Percentiles rank a stretch among this genome's conserved stretches.
Evolutionary conservation across 2,888 invertebrate genomes (phyloP).

Genomic region (Argyresthia albistria): DNA sequence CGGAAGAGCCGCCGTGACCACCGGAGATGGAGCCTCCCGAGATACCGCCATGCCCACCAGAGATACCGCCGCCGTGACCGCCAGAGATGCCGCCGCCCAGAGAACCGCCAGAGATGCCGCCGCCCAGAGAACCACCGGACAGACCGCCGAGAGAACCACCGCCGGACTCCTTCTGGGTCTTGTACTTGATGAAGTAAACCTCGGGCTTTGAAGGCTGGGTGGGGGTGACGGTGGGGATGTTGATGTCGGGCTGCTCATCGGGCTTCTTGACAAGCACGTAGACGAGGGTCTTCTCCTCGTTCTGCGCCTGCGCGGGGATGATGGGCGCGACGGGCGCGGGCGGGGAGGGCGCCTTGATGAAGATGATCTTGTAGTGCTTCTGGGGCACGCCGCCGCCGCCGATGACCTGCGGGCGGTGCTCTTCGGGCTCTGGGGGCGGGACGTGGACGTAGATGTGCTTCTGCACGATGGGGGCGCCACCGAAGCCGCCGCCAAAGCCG

Average conservation of each 20-base stretch:
- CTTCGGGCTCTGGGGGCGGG: slow-evolving; percentile 85
- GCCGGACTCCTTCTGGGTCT: slow-evolving; percentile 76
- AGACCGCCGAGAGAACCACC: slow-evolving; percentile 26
- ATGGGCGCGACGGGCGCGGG: slow-evolving; percentile 83
- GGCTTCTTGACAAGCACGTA: slow-evolving; percentile 88
- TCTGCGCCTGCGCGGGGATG: slow-evolving; percentile 80
- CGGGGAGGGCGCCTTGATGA: slow-evolving; percentile 87
- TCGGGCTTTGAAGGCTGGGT: slow-evolving; percentile 86
- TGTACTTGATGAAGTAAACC: slow-evolving; percentile 89
- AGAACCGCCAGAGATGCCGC: slow-evolving; percentile 18
- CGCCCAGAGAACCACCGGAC: slow-evolving; percentile 22
- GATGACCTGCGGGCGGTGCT: slow-evolving; percentile 77
- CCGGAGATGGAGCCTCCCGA: slow-evolving; percentile 11
- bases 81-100: slow-evolving; percentile 25
- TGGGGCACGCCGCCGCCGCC: slow-evolving; percentile 76
- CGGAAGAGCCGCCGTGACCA: slow-evolving; percentile 37
- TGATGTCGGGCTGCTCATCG: slow-evolving; percentile 86
- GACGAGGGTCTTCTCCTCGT: slow-evolving; percentile 85
- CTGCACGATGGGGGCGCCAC: slow-evolving; percentile 75
- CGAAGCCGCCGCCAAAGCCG: slow-evolving; percentile 50
- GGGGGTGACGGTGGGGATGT: slow-evolving; percentile 79
- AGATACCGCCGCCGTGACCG: slow-evolving; percentile 22
- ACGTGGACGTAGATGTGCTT: slow-evolving; percentile 89
- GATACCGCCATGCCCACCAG: slow-evolving; percentile 20
- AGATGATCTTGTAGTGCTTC: slow-evolving; percentile 89